Evolutionary conservation across 2,113 vertebrate genomes (phyloP).

Genomic region (Oryzias javanicus): DNA sequence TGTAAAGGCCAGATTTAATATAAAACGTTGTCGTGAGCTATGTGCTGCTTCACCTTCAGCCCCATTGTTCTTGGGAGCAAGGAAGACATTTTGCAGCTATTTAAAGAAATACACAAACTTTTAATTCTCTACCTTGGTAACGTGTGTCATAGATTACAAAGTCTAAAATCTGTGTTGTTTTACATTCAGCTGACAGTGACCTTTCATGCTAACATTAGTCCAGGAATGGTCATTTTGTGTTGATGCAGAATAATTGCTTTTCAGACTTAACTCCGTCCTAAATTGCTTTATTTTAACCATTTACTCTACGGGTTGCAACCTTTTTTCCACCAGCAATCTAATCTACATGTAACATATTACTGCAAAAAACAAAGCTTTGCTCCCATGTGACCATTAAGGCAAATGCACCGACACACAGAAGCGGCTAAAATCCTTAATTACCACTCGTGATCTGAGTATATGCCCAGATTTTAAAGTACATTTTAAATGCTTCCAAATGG

Average conservation of each 20-base stretch:
- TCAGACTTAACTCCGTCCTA: background rate
- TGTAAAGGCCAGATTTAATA: too few relatives aligned
- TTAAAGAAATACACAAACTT: too few relatives aligned
- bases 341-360: background rate
- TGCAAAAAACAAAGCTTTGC: conserved; percentile 3
- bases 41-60: conserved; percentile 39
- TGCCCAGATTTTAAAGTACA: conserved; percentile 36
- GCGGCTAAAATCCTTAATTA: conserved; percentile 15
- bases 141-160: conserved; percentile 60
- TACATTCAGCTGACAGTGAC: conserved; percentile 68
- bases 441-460: conserved; percentile 37
- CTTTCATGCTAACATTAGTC: conserved; percentile 25
- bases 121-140: too few relatives aligned
- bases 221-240: too few relatives aligned
- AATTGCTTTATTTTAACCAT: background rate
- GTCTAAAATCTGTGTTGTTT: conserved; percentile 64
- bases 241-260: too few relatives aligned
- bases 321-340: background rate
- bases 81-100: conserved; percentile 45
- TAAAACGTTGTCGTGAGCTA: too few relatives aligned
- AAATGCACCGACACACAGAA: background rate
- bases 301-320: background rate
- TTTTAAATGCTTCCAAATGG: conserved; percentile 47
- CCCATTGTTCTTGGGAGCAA: conserved; percentile 57
- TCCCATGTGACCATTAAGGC: conserved; percentile 1